Conservation (phyloP, 1,140 invertebrate species). For the Drosophila nannoptera region DNA sequence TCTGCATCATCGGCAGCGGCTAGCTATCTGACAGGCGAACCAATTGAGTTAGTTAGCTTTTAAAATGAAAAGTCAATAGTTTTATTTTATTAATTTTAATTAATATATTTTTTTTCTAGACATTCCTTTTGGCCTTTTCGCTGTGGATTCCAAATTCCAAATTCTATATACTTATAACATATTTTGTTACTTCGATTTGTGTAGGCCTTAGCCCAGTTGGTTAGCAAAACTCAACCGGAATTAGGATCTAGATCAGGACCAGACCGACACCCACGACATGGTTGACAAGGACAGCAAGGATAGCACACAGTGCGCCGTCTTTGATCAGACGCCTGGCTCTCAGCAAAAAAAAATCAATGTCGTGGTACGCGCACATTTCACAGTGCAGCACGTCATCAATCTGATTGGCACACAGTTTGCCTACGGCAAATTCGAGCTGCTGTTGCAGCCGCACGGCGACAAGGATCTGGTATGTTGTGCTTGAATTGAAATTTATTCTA, state of each 20-base stretch:
- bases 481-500: not conserved
- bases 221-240: constrained; percentile 39
- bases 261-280: constrained; percentile 24
- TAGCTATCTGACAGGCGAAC: not conserved
- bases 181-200: not conserved
- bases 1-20: not conserved
- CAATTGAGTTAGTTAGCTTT: constrained; percentile 6
- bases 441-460: constrained; percentile 67
- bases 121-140: constrained; percentile 3
- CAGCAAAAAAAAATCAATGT: constrained; percentile 79
- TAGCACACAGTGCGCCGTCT: constrained; percentile 81
- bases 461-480: constrained; percentile 57
- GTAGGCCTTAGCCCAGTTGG: constrained; percentile 28
- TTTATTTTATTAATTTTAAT: not conserved
- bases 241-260: not conserved
- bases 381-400: constrained; percentile 80
- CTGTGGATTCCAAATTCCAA: constrained; percentile 17
- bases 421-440: constrained; percentile 81
- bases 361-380: constrained; percentile 80
- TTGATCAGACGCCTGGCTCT: constrained; percentile 80
- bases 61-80: constrained; percentile 27
- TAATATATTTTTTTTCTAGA: not conserved
- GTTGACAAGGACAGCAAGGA: constrained; percentile 64
- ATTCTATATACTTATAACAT: constrained; percentile 1
- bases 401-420: constrained; percentile 81